phyloP scores from a whole-genome alignment of 2,888 invertebrate genomes.

The Deilephila porcellus region DNA sequence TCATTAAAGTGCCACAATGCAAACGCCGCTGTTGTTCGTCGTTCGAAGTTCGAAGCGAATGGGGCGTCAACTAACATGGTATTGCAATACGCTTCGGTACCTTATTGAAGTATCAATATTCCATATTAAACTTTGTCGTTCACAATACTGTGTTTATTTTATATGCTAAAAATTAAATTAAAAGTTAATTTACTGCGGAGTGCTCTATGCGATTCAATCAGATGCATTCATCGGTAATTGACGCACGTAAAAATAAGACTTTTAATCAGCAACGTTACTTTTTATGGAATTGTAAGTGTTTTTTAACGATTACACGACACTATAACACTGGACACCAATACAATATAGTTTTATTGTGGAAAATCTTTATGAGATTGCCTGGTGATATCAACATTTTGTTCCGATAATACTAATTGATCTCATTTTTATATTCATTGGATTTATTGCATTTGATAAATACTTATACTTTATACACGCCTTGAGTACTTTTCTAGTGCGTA shows the following conservation, averaged over 20 bases:
- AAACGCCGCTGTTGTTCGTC: conserved; percentile 49
- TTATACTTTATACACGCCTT: too few relatives aligned
- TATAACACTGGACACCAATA: too few relatives aligned
- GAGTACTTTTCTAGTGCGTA: too few relatives aligned
- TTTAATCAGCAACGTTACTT: too few relatives aligned
- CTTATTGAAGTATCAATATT: conserved; percentile 47
- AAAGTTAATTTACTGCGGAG: not conserved
- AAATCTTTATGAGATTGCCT: too few relatives aligned
- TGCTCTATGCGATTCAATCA: not conserved
- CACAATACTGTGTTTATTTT: not conserved
- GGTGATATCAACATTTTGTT: too few relatives aligned
- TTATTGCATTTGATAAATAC: too few relatives aligned
- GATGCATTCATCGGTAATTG: not conserved
- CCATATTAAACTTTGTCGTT: conserved; percentile 45
- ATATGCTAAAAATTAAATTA: not conserved
- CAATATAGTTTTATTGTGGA: too few relatives aligned
- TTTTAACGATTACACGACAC: too few relatives aligned
- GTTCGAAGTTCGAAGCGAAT: conserved; percentile 34
- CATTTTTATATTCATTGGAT: too few relatives aligned
- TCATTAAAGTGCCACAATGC: conserved; percentile 49
- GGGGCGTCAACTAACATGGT: conserved; percentile 38
- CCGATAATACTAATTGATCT: too few relatives aligned
- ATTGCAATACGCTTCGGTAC: conserved; percentile 54
- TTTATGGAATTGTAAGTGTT: too few relatives aligned
- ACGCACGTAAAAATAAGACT: not conserved